A percentile compares a stretch with the other conserved stretches of the same genome.
phyloP scores from a whole-genome alignment of 2,888 invertebrate genomes.

The Oxyscelio sp. region DNA sequence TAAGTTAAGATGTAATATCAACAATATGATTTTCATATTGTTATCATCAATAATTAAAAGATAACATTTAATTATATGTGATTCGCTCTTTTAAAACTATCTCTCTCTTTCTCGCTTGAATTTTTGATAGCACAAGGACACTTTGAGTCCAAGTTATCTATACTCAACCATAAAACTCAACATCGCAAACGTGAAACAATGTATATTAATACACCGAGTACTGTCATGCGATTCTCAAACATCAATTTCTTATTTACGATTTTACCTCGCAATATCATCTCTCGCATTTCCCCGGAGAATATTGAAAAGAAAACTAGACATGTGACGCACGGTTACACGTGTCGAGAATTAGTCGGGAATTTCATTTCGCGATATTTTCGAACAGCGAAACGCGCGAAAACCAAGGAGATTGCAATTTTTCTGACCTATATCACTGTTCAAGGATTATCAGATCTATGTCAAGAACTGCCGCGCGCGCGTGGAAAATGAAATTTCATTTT shows the following conservation, averaged over 20 bases:
- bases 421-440: conserved; percentile 56
- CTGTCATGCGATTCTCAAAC: conserved; percentile 25
- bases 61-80: no score
- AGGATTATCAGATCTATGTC: conserved; percentile 49
- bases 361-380: conserved; percentile 35
- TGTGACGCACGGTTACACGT: conserved; percentile 10
- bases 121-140: neutral
- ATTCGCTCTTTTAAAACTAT: no score
- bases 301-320: conserved; percentile 20
- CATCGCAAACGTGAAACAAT: conserved; percentile 39
- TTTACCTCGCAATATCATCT: conserved; percentile 28
- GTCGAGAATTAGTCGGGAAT: conserved; percentile 31
- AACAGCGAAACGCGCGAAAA: no score
- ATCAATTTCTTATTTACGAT: conserved; percentile 28
- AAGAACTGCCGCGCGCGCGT: conserved; percentile 33
- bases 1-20: no score
- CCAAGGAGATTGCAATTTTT: no score
- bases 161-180: conserved; percentile 15
- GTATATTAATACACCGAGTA: conserved; percentile 17
- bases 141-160: conserved; percentile 10
- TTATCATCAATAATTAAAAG: no score
- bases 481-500: conserved; percentile 39
- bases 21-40: no score
- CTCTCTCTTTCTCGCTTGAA: no score
- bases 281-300: conserved; percentile 36